Evolutionary conservation across 2,888 invertebrate species (phyloP), one percentile per base, ranked within the genome.

Genomic region (Patella ulyssiponensis): DNA sequence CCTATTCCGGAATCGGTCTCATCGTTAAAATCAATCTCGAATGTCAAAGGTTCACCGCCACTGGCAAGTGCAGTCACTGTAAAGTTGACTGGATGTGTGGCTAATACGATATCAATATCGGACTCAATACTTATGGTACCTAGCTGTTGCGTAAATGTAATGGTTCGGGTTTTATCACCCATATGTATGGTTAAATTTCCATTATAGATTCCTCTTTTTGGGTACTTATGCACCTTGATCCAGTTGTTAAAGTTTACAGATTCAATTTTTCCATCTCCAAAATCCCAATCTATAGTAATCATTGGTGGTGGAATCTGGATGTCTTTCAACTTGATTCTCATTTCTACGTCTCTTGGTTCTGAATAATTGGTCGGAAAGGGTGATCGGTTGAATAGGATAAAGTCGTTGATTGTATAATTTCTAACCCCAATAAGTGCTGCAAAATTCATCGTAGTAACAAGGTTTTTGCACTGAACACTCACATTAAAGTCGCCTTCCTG

Each of bases 361-460:
- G 73, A 58, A 3, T 64, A 64, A 58, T 69, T 69, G 56, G 73
- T 72, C 17, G 73, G 69, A 56, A 69, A 76, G 5, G 70, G 56
- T 14, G 44, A 52, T 15, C 9, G 44, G 11, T 33, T 33, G 51
- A 51, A 44, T 27, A 72, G 12, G n/a, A 64, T 64, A 33, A 76
- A 71, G 64, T 76, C 69, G 23, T 72, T 17, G 20, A 73, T 52
- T 9, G 69, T 69, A 33, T 72, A 76, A 27, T 33, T 23, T 14
- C 53, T 20, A 20, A 76, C 72, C 9, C 33, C 73, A 17, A 76
- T 51, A 20, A 17, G n/a, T n/a, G 58, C 33, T n/a, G 23, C 44
- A 7, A 15, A n/a, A 11, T 44, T 52, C 9, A 51, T 23, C 17
- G 14, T 56, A 23, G 11, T 69, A 7, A 73, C 69, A 14, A 7